Percentiles rank a stretch among this genome's conserved stretches.
Conservation (phyloP, 2,113 vertebrate genomes). For the Chlorodrepanis virens region DNA sequence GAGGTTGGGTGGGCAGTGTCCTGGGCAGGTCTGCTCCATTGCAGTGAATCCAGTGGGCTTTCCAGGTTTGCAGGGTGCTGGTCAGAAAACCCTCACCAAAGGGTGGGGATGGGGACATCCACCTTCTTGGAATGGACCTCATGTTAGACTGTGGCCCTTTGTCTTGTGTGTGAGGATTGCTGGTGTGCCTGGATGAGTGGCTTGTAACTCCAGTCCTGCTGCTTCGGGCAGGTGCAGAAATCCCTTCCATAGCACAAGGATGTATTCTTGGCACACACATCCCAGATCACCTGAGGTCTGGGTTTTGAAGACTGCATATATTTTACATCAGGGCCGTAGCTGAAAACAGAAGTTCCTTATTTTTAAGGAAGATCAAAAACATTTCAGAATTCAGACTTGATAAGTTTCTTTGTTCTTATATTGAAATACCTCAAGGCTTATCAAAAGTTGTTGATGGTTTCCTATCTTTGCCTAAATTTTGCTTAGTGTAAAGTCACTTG, state of each 20-base stretch:
- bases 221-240: not conserved
- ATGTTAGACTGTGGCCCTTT: not conserved
- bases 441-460: not conserved
- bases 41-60: not conserved
- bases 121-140: no score
- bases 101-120: not conserved
- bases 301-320: not conserved
- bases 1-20: not conserved
- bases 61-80: no score
- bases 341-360: not conserved
- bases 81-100: not conserved
- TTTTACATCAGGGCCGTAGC: not conserved
- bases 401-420: not conserved
- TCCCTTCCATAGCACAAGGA: not conserved
- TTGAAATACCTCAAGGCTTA: not conserved
- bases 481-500: not conserved
- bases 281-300: not conserved
- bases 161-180: not conserved
- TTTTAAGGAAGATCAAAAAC: not conserved
- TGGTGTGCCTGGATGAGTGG: not conserved
- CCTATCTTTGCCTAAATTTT: not conserved
- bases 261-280: fast-evolving
- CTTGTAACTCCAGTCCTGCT: not conserved
- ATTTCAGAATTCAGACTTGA: not conserved
- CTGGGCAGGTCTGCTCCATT: fast-evolving